These are phyloP conservation scores for Enteromius paludinosus DNA, from an alignment of 2,797 vertebrate genomes.

Conservation along the genomic window DNA sequence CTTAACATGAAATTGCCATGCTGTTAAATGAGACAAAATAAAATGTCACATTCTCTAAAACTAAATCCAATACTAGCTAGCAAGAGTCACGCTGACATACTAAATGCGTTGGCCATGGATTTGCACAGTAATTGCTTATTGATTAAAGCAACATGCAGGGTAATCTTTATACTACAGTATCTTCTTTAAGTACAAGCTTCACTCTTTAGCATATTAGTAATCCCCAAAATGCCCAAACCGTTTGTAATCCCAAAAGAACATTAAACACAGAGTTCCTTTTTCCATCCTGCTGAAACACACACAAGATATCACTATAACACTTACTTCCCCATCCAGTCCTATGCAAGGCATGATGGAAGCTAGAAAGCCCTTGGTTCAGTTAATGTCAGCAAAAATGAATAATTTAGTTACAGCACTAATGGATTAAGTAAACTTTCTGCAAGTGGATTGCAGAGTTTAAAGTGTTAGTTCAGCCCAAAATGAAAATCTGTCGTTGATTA, in stretches of 20 bases:
- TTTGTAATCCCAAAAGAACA: background rate
- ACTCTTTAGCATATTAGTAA: background rate
- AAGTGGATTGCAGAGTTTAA: background rate
- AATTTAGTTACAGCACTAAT: too few relatives aligned
- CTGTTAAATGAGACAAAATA: background rate
- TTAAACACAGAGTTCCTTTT: background rate
- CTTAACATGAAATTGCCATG: background rate
- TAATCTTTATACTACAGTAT: background rate
- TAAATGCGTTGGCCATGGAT: background rate
- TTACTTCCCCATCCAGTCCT: background rate
- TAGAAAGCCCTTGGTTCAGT: background rate
- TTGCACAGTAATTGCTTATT: background rate
- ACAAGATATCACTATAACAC: background rate
- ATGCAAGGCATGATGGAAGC: background rate
- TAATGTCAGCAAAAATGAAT: background rate
- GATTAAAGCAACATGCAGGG: background rate
- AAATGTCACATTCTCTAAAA: background rate
- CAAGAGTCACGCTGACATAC: background rate
- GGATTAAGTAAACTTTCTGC: background rate
- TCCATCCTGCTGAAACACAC: background rate
- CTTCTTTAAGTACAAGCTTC: background rate
- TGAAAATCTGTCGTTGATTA: background rate
- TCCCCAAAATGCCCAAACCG: background rate
- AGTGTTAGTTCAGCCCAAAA: background rate
- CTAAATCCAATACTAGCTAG: background rate